Percentiles rank a stretch among this genome's conserved stretches.
Conservation (phyloP, 2,113 vertebrate genomes). For the Tiliqua scincoides region DNA sequence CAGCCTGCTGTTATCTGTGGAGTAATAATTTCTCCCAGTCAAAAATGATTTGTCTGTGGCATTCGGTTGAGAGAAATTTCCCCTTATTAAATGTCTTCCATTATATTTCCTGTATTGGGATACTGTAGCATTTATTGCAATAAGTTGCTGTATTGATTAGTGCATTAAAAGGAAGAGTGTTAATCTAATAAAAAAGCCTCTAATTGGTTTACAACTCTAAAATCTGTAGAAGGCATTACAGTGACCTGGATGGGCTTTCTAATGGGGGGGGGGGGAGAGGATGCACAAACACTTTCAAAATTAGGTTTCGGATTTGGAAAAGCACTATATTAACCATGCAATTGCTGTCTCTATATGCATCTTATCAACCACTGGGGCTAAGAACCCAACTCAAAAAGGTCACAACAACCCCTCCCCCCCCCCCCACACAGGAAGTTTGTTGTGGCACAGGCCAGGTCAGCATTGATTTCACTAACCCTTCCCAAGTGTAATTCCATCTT, state of each 20-base stretch:
- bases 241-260: neutral
- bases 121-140: neutral
- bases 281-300: neutral
- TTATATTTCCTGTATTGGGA: neutral
- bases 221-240: neutral
- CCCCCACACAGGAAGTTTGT: constrained; percentile 42
- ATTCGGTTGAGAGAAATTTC: neutral
- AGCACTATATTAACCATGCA: neutral
- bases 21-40: neutral
- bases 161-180: neutral
- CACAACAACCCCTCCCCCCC: too few relatives aligned
- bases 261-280: neutral
- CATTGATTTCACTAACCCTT: constrained; percentile 47
- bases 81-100: neutral
- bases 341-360: neutral
- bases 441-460: constrained; percentile 20
- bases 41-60: constrained; percentile 2
- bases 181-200: constrained; percentile 4
- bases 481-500: constrained; percentile 51
- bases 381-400: too few relatives aligned
- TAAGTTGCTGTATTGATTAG: neutral
- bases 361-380: too few relatives aligned
- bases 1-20: neutral
- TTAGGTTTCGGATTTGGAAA: neutral
- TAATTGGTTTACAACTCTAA: neutral